Percentiles rank a stretch among this genome's conserved stretches.
phyloP scores from a whole-genome alignment of 2,888 invertebrate genomes.

The Tetragonisca angustula region DNA sequence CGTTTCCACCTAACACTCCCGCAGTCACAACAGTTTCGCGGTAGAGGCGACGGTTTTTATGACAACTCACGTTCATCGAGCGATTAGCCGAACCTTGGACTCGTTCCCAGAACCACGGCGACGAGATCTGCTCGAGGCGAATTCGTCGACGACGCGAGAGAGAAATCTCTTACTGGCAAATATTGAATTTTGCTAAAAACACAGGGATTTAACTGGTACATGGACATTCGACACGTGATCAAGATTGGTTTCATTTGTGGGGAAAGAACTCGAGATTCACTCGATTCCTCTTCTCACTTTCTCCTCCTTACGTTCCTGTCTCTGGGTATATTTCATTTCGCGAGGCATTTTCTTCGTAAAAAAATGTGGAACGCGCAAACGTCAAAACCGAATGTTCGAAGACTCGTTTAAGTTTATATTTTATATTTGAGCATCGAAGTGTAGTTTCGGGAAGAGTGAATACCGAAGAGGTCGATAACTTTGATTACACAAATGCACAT shows the following conservation, averaged over 20 bases:
- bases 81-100: constrained; percentile 19
- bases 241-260: neutral
- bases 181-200: constrained; percentile 66
- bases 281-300: too few relatives aligned
- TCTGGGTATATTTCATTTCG: too few relatives aligned
- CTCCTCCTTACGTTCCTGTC: too few relatives aligned
- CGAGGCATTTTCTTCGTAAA: too few relatives aligned
- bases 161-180: constrained; percentile 54
- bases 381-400: too few relatives aligned
- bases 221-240: constrained; percentile 31
- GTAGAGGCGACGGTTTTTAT: constrained; percentile 6
- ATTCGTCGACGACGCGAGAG: constrained; percentile 61
- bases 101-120: constrained; percentile 22
- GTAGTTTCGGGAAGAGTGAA: too few relatives aligned
- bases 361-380: too few relatives aligned
- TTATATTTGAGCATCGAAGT: too few relatives aligned
- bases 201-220: constrained; percentile 43
- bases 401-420: too few relatives aligned
- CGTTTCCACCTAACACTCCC: neutral
- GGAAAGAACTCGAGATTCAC: neutral
- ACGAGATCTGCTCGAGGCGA: constrained; percentile 29
- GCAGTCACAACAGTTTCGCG: constrained; percentile 24
- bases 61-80: constrained; percentile 5
- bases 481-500: too few relatives aligned
- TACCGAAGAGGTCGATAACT: too few relatives aligned